Evolutionary conservation across 2,888 invertebrate species (phyloP).

Genomic region (Eupsilia transversa): DNA sequence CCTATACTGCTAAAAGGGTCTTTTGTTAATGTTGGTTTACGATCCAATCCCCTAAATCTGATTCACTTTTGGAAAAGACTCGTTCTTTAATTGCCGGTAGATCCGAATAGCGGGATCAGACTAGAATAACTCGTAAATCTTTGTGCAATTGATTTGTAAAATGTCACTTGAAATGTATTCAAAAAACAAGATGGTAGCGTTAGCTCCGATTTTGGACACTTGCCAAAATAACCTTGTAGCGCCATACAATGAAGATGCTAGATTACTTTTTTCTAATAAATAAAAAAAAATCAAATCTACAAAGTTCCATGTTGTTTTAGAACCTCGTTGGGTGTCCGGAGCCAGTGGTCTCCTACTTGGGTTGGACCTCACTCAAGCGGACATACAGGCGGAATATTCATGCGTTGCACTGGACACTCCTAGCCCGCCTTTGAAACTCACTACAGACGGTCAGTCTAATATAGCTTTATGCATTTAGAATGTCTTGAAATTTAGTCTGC

Average conservation of each 20-base stretch:
- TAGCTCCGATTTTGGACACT: not conserved
- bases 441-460: constrained; percentile 83
- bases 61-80: no score
- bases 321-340: constrained; percentile 86
- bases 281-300: constrained; percentile 4
- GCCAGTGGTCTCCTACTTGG: constrained; percentile 84
- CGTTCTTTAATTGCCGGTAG: no score
- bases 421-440: constrained; percentile 82
- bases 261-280: not conserved
- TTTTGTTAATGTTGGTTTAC: no score
- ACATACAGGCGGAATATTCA: constrained; percentile 86
- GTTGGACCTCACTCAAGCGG: constrained; percentile 84
- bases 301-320: constrained; percentile 69
- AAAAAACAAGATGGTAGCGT: not conserved
- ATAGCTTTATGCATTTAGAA: constrained; percentile 47
- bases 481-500: constrained; percentile 30
- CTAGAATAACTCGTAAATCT: no score
- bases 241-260: not conserved
- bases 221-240: not conserved
- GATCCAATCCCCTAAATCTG: no score
- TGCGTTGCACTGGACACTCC: constrained; percentile 84
- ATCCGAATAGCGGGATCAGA: no score
- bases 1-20: not conserved
- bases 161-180: not conserved
- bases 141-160: not conserved